Base-by-base conservation (phyloP, 2,113 vertebrate genomes). In the Petroica traversi region DNA sequence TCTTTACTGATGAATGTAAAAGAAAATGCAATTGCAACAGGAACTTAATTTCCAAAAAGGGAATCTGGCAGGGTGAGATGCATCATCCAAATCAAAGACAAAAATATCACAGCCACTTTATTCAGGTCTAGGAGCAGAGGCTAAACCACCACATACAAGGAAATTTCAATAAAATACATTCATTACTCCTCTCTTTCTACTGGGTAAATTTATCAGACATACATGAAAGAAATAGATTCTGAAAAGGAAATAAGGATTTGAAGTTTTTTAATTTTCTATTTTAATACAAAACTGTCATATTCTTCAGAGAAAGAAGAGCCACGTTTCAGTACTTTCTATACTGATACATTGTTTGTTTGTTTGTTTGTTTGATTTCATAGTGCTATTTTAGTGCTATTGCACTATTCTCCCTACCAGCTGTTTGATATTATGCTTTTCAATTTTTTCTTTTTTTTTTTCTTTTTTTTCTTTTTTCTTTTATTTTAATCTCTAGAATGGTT, bases 1-100 rank as follows among this genome's bases (percentile, higher is more conserved):
- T 66, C 29, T 77, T 95, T 62, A 54, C 20, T 80, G 57, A 86
- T 77, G 51, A 91, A 80, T 91, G 33, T 46, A 81, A 84, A 87
- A 77, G 40, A 83, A 91, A 88, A 77, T 20, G 20, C 34, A 41
- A 20, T 52, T 92, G 26, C 12, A 89, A 73, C 19, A 46, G 41
- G n/a, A 91, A 80, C 19, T 73, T 69, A 6, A n/a, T 68, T 91
- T 89, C 49, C 55, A 66, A 36, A 93, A 52, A 57, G 8, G 8
- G 31, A 73, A 77, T 86, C 12, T 87, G 46, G 25, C 45, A 78
- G 34, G 4, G 23, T 51, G 13, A 38, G 20, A 84, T 71, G 14
- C 40, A 46, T 34, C 55, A 57, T 68, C 18, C 11, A 68, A 86
- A 16, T 20, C 28, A 69, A 76, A 94, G 63, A 66, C 17, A 80